Evolutionary conservation across 2,113 vertebrate species (phyloP), one percentile per base, ranked within the genome.

Genomic region (Gulo gulo): DNA sequence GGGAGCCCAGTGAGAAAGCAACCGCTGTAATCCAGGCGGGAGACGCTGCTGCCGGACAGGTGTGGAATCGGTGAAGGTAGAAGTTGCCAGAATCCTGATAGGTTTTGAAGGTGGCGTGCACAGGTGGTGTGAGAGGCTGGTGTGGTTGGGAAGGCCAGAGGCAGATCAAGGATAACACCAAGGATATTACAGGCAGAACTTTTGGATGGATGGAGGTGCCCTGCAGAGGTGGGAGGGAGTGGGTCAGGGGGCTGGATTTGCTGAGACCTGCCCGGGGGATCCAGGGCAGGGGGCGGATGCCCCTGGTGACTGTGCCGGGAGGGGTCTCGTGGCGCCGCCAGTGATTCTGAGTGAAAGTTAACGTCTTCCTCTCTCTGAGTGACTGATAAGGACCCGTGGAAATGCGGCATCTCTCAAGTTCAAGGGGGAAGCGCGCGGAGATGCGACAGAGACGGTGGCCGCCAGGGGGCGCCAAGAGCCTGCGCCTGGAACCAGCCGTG

Each of bases 401-500:
- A n/a, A 63, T 0, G 20, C 42, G 21, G 23, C 3, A 42, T 24
- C 16, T 11, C 26, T 39, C 65, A 50, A 87, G 76, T 92, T 59
- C 92, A 50, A 82, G 4, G 69, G 39, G 24, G 39, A 36, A 52
- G 36, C 9, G 7, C 18, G 34, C 4, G 6, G 36, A 34, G 16
- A 2, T 16, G 50, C 9, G 9, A 13, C 21, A 47, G 42, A 24
- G 87, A 9, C 9, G 15, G 52, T 34, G 39, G 79, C 94, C 79
- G 1, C 91, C 96, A 97, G 95, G 81, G n/a, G 93, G 67, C 52
- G 67, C 90, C 0, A 6, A 69, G 73, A 52, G 47, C 47, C 57
- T 1, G 9, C 50, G 0, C 16, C 16, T 23, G 79, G 23, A 52
- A 2, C 31, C 59, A 21, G 31, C 1, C 0, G 0, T 2, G 6